phyloP scores from a whole-genome alignment of 2,113 vertebrate genomes.

The Pseudopodoces humilis region DNA sequence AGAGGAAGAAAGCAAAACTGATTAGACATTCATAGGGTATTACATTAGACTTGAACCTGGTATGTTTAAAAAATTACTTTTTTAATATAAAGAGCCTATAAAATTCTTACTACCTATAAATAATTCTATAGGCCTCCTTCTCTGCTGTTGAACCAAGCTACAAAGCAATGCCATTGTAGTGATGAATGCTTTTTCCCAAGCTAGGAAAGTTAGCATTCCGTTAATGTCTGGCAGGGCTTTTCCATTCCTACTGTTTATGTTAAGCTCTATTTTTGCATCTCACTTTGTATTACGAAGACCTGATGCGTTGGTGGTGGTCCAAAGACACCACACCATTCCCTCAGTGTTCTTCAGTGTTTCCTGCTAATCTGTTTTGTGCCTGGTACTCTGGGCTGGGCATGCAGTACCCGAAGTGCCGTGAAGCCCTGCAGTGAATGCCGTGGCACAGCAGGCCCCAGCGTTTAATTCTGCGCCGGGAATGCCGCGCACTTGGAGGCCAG shows the following conservation, averaged over 20 bases:
- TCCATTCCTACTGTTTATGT: neutral
- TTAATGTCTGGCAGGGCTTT: neutral
- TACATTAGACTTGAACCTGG: neutral
- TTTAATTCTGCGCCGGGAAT: neutral
- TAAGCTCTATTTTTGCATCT: neutral
- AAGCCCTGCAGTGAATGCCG: neutral
- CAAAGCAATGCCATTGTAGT: neutral
- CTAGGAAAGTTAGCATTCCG: neutral
- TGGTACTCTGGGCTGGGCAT: neutral
- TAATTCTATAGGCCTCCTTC: neutral
- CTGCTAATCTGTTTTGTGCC: neutral
- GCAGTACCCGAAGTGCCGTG: neutral
- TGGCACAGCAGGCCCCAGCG: neutral
- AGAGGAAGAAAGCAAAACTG: slow-evolving; percentile 3
- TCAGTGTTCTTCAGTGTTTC: neutral
- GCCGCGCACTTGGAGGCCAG: rapidly evolving
- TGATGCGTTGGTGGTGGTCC: neutral
- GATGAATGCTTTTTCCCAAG: neutral
- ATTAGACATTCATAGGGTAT: neutral
- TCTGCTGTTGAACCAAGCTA: neutral
- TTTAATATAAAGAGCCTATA: neutral
- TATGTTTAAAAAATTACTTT: neutral
- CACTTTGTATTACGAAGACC: neutral
- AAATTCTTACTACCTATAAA: neutral
- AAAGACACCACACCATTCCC: neutral